A percentile compares a stretch with the other conserved stretches of the same genome.
These are phyloP conservation scores for Aquatica leii DNA, from an alignment of 2,888 invertebrate species.

Conservation along the genomic window DNA sequence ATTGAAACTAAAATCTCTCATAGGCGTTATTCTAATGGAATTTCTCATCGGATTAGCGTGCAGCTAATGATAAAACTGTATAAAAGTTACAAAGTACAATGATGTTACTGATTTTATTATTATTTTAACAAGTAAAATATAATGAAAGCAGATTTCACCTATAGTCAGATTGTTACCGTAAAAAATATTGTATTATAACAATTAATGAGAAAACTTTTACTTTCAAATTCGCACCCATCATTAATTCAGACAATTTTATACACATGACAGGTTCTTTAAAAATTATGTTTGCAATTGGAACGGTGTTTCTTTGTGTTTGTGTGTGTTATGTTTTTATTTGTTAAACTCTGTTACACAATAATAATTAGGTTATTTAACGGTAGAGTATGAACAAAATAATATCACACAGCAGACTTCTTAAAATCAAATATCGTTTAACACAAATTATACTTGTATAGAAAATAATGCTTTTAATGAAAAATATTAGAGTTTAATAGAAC, in stretches of 20 bases:
- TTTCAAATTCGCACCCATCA: conserved; percentile 17
- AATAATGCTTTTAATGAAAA: no score
- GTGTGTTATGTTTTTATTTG: neutral
- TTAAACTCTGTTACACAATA: neutral
- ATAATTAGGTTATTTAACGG: neutral
- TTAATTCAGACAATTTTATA: conserved; percentile 1
- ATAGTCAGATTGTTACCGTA: neutral
- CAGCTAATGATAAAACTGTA: no score
- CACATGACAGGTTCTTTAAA: neutral
- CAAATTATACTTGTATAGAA: no score
- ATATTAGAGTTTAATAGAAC: no score
- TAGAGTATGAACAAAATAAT: neutral
- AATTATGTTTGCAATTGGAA: neutral
- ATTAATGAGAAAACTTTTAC: conserved; percentile 25
- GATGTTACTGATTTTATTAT: neutral
- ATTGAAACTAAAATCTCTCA: no score
- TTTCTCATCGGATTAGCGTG: no score
- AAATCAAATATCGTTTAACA: no score
- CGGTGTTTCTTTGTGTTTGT: neutral
- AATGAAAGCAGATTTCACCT: neutral
- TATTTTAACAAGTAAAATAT: neutral
- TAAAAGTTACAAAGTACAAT: no score
- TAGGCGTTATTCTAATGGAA: no score
- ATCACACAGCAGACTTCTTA: no score
- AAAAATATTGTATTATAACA: conserved; percentile 4